phyloP scores from a whole-genome alignment of 2,888 invertebrate species.

The Isotomurus palustris region DNA sequence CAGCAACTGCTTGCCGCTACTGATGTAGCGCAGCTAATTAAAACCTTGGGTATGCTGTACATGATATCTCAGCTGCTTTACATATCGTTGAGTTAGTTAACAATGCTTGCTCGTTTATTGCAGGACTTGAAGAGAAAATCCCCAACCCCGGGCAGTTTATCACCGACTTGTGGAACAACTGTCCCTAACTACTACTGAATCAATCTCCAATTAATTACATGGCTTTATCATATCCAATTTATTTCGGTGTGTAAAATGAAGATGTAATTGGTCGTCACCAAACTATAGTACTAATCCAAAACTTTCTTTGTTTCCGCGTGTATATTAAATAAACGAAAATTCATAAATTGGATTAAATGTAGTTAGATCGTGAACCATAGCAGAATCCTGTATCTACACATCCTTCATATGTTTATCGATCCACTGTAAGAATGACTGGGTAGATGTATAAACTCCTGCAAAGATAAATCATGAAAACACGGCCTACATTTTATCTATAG shows the following conservation, averaged over 20 bases:
- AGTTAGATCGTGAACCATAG: too few relatives aligned
- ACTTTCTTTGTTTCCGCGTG: too few relatives aligned
- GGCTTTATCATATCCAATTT: too few relatives aligned
- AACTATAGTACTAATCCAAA: too few relatives aligned
- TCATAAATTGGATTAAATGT: too few relatives aligned
- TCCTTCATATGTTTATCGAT: background rate
- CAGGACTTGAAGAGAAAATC: slow-evolving; percentile 29
- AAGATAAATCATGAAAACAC: background rate
- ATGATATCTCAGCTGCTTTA: background rate
- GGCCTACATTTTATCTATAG: background rate
- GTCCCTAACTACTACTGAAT: background rate
- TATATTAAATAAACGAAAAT: too few relatives aligned
- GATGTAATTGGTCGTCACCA: too few relatives aligned
- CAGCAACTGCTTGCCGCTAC: slow-evolving; percentile 86
- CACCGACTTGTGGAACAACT: background rate
- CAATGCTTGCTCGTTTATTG: background rate
- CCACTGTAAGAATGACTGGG: background rate
- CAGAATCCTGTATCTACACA: too few relatives aligned
- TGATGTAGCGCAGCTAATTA: slow-evolving; percentile 86
- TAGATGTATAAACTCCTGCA: slow-evolving; percentile 4
- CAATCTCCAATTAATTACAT: too few relatives aligned
- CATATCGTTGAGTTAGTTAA: too few relatives aligned
- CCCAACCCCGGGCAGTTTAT: background rate
- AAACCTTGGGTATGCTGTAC: slow-evolving; percentile 79
- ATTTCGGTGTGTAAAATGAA: too few relatives aligned